Percentiles rank a stretch among this genome's conserved stretches.
phyloP scores from a whole-genome alignment of 92 coral and sea anemone genomes.

The Actinostola sp. region DNA sequence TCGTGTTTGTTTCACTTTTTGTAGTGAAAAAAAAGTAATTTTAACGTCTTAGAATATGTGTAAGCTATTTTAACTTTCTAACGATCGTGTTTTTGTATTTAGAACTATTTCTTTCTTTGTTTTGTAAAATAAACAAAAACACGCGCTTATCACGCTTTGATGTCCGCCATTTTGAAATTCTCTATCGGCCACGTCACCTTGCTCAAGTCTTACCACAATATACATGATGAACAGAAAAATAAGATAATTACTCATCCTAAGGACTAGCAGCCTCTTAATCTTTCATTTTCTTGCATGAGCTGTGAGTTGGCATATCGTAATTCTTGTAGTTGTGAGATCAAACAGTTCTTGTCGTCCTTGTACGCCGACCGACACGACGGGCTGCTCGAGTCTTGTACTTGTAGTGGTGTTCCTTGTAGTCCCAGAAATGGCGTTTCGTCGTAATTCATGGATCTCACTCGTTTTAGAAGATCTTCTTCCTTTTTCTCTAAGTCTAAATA shows the following conservation, averaged over 20 bases:
- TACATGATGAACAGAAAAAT: neutral
- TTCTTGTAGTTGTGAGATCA: constrained; percentile 66
- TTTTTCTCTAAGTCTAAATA: constrained; percentile 67
- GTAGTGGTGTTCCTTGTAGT: neutral
- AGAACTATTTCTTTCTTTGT: neutral
- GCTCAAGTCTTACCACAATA: neutral
- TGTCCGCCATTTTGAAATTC: constrained; percentile 48
- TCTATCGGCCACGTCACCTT: constrained; percentile 44
- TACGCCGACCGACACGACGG: neutral
- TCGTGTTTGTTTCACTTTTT: neutral
- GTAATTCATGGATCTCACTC: constrained; percentile 17
- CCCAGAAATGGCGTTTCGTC: constrained; percentile 15
- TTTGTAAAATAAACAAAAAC: neutral
- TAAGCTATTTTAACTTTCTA: neutral
- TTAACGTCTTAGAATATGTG: constrained; percentile 1
- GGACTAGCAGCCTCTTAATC: constrained; percentile 43
- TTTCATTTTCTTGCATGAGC: constrained; percentile 78
- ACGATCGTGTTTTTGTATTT: neutral
- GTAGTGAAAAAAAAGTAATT: neutral
- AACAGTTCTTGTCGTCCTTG: constrained; percentile 7
- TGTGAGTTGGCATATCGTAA: constrained; percentile 68
- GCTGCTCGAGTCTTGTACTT: neutral
- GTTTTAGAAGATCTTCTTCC: constrained; percentile 63
- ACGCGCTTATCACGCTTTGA: constrained; percentile 2
- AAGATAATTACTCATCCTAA: constrained; percentile 19